Evolutionary conservation across 2,888 invertebrate genomes (phyloP), one percentile per base, ranked within the genome.

Genomic region (Ornithoptera priamus): DNA sequence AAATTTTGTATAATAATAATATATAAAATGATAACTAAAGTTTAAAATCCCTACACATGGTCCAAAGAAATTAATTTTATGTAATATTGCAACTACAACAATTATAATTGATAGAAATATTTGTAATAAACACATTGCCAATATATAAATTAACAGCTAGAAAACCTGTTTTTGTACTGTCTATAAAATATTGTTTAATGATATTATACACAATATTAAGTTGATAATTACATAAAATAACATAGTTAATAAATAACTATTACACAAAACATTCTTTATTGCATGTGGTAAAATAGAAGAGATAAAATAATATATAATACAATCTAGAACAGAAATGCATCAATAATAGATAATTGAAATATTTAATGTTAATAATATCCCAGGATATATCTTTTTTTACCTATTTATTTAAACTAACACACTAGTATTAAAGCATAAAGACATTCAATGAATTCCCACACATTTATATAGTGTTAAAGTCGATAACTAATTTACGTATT

Each of bases 341-440:
- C n/a, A 65, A 66, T 36, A 39, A 24, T 58, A 57, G 46, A 46
- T 17, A 50, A 66, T 50, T 50, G 60, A 30, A 60, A 66, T 20
- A 61, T 69, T 46, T 65, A 10, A 62, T 66, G 62, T 53, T 60
- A 70, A 70, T 67, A 70, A 70, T 67, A 67, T 67, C 62, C 59
- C 66, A 67, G 22, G 62, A 70, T 67, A 62, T 67, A 63, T 70
- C 67, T 67, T 70, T 30, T 69, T n/a, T 70, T 72, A 83, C 78
- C 82, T 87, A 86, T 82, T 81, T 80, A 78, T 79, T 81, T 80
- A 81, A 78, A 84, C 86, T 89, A 88, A 83, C 75, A 82, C 71
- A 81, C 87, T 89, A 89, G 85, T 70, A 85, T 90, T 90, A 89
- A 89, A 90, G 87, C 86, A 88, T 87, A 85, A 81, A 84, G 83